phyloP scores from a whole-genome alignment of 37 sponge, comb jelly and placozoan genomes.

The Oscarella lobularis region DNA sequence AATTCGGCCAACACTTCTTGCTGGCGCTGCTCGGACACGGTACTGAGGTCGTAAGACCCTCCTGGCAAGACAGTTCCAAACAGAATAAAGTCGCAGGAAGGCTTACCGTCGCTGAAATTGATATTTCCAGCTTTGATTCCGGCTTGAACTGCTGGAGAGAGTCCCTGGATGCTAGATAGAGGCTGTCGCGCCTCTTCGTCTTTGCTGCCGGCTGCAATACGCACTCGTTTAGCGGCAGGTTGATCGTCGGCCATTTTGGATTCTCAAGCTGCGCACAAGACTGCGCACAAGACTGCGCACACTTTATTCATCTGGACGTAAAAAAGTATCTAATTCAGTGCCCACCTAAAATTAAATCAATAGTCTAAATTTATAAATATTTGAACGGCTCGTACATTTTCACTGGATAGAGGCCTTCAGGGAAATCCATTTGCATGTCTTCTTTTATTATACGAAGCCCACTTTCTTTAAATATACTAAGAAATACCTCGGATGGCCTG shows the following conservation, averaged over 20 bases:
- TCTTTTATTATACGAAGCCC: slow-evolving; percentile 38
- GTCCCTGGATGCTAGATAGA: neutral
- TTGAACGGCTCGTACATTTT: slow-evolving; percentile 51
- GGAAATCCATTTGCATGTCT: slow-evolving; percentile 51
- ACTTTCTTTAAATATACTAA: slow-evolving; percentile 25
- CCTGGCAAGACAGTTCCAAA: neutral
- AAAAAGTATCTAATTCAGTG: too few relatives aligned
- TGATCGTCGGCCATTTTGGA: neutral
- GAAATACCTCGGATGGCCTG: slow-evolving; percentile 27
- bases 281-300: too few relatives aligned
- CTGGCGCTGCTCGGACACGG: slow-evolving; percentile 37
- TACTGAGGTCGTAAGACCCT: neutral
- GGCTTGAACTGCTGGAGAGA: slow-evolving; percentile 39
- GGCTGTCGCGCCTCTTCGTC: neutral
- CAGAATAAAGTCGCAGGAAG: neutral
- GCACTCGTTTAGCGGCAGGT: neutral
- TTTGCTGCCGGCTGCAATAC: neutral
- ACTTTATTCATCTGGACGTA: too few relatives aligned
- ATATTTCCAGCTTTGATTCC: slow-evolving; percentile 84
- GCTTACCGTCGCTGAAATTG: slow-evolving; percentile 13
- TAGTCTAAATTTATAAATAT: too few relatives aligned
- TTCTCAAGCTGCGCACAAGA: too few relatives aligned
- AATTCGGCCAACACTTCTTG: slow-evolving; percentile 78
- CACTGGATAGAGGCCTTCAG: slow-evolving; percentile 36
- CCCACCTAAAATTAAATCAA: too few relatives aligned